Base-by-base conservation (phyloP, 1,140 invertebrate species). In the Drosophila serrata region DNA sequence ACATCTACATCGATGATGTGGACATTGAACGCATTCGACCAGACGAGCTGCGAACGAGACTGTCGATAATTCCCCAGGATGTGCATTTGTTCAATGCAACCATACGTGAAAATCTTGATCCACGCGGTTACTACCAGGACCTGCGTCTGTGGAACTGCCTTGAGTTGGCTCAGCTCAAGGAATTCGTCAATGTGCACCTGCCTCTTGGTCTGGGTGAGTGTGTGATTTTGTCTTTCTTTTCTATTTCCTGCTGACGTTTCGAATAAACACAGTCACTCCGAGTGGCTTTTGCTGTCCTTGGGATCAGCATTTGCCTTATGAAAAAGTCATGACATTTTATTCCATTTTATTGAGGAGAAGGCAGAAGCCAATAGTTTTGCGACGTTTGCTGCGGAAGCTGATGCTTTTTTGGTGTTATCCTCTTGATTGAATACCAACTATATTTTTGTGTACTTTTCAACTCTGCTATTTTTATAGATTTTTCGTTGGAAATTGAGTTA, bases 41-140 rank as follows among this genome's bases (percentile, higher is more conserved):
- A 27, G 94, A 95, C 56, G 94, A 95, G 61, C 92, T 97, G n/a
- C 93, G 97, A 76, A 97, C 96, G 24, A 94, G 96, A 48, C 93
- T 99, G 67, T 97, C 97, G 29, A 96, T 99, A 69, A 97, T 99
- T 87, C 98, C 98, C 11, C 99, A 99, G 94, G 96, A 92, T 94
- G 97, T 98, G 35, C 97, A 98, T 92, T 93, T 99, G 73, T 99
- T 99, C 93, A 96, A 95, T 78, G 98, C 97, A n/a, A 97, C 96
- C 9, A 93, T 99, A 46, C 93, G 97, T 72, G 96, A 98, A 87
- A 99, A 99, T 93, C 93, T 99, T 24, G 97, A 98, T 93, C 98
- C 98, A 3, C 93, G 95, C 15, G 94, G 94, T 48, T 94, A 96
- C 53, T 95, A 95, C 79, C 93, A 94, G 35, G 98, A 99, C 92